Evolutionary conservation across 2,888 invertebrate genomes (phyloP), one percentile per base, ranked within the genome.

Genomic region (Neoascia interrupta): DNA sequence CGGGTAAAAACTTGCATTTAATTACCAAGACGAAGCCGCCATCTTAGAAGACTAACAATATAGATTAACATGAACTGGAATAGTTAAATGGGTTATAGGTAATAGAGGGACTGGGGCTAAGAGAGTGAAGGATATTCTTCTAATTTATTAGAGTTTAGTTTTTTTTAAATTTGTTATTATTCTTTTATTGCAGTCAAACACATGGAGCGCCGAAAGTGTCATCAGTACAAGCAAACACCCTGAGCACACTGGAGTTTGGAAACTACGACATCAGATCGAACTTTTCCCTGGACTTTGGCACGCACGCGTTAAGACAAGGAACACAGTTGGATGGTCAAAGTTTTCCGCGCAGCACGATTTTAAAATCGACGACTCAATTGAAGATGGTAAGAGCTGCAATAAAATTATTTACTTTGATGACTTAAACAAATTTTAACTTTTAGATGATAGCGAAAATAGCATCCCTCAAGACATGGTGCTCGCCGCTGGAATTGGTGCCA

Each of bases 301-400:
- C 69, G 86, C 84, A 2, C 85, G 83, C 13, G 85, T 88, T 26
- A 86, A 84, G 69, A 85, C 86, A 36, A 86, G 83, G 82, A 88
- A 88, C 54, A 85, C 83, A 3, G 53, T 82, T 3, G 88, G 86
- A 5, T 88, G 88, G 88, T 88, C 88, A 2, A 83, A 84, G 26
- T 88, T 87, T 72, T 87, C 88, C 1, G 75, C 82, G 1, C 83
- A 85, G 6, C 84, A 87, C 51, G 82, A 84, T 18, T 84, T 88
- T 45, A 66, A 64, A 45, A 84, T 87, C 16, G 63, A 81, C 18
- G 82, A 83, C 0, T 64, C 28, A 18, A 36, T 10, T 3, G 64
- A 81, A 13, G 84, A 84, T 54, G 84, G 84, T 74, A 10, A 18
- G n/a, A 8, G n/a, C n/a, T n/a, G n/a, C n/a, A n/a, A n/a, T n/a